Evolutionary conservation across 1,140 invertebrate genomes (phyloP), one percentile per base, ranked within the genome.

Genomic region (Zeugodacus cucurbitae): DNA sequence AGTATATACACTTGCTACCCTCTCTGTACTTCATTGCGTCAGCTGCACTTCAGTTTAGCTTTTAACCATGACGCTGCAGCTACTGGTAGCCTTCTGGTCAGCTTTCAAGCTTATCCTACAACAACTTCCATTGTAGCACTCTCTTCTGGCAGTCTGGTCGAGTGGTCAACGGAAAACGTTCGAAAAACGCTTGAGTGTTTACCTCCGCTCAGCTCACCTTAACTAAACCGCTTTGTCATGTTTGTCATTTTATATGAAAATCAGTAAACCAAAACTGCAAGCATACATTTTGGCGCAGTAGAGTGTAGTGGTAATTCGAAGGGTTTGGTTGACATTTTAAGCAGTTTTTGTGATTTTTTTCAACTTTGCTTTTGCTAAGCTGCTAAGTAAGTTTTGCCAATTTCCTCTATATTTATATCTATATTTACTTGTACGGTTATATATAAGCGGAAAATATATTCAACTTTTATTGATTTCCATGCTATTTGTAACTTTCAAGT

Each of bases 181-280:
- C 41, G 41, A 48, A 82, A 82, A 48, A 82, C n/a, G n/a, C 22
- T 82, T n/a, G n/a, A 48, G 26, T 82, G 41, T 20, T 82, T 74
- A 34, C 64, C 64, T 34, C 70, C 37, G 37, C 70, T 8, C n/a
- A 48, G 11, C 74, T 82, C 26, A 20, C 41, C 74, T 26, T 17
- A 48, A 26, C 74, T 82, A 22, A 44, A 82, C n/a, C 74, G 17
- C 34, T 48, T 82, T 48, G 41, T 29, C 41, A 41, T 29, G 41
- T 82, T 82, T 82, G 74, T 82, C 74, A 82, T 26, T 82, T 48
- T 82, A 14, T 82, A 26, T 48, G 41, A 82, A 82, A 48, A 26
- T 10, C 74, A 82, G 11, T 48, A 48, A 48, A 26, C 37, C 74
- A 48, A 82, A 82, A 22, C 41, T 82, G 8, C n/a, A 48, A 17